Conservation (phyloP, 92 coral and sea anemone genomes). For the Nematostella vectensis region DNA sequence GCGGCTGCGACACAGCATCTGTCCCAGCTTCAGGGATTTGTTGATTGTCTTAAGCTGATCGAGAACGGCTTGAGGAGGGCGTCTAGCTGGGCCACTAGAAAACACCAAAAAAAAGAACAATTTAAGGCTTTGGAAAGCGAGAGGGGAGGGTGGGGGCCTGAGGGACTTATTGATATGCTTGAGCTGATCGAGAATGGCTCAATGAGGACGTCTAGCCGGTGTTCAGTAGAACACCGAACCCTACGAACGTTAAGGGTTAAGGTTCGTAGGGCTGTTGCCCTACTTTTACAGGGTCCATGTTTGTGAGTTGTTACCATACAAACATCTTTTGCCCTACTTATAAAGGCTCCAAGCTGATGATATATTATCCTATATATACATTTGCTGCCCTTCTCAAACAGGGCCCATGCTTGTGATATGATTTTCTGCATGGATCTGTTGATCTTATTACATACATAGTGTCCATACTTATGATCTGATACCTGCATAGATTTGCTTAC, state of each 20-base stretch:
- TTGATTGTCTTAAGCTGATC: slow-evolving; percentile 79
- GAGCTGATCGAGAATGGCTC: slow-evolving; percentile 69
- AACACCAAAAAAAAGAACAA: background rate
- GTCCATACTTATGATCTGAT: too few species aligned
- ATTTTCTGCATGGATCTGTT: too few species aligned
- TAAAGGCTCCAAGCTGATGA: too few species aligned
- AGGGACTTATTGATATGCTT: slow-evolving; percentile 63
- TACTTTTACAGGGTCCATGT: too few species aligned
- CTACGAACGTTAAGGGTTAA: too few species aligned
- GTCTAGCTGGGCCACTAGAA: slow-evolving; percentile 80
- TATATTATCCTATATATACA: too few species aligned
- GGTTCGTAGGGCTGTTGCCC: too few species aligned
- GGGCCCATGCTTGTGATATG: too few species aligned
- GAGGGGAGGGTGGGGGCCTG: slow-evolving; percentile 1
- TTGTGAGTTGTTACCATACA: too few species aligned
- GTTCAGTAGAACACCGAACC: slow-evolving; percentile 58
- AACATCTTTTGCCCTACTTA: too few species aligned
- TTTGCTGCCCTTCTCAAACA: too few species aligned
- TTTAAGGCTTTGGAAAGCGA: background rate
- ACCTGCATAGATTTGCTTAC: too few species aligned
- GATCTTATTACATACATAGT: slow-evolving; percentile 15
- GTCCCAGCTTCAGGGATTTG: slow-evolving; percentile 68
- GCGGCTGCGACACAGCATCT: slow-evolving; percentile 87
- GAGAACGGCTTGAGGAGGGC: slow-evolving; percentile 82
- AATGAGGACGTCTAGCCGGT: slow-evolving; percentile 90